Percentiles rank a stretch among this genome's conserved stretches.
Conservation (phyloP, 2,797 vertebrate genomes). For the Gallinago solitaria region DNA sequence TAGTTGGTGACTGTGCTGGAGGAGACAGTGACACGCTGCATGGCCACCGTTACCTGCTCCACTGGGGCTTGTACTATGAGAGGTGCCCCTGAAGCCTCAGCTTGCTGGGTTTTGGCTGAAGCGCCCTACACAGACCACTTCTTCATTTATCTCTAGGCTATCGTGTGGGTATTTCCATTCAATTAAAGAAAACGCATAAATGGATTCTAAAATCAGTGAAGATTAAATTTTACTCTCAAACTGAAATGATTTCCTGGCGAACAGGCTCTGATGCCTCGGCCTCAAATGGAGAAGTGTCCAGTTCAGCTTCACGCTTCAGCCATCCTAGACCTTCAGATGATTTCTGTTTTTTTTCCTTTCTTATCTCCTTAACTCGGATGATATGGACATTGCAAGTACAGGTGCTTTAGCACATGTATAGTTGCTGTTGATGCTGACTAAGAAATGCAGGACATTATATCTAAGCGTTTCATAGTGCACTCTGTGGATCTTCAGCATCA, state of each 20-base stretch:
- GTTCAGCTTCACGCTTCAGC: not conserved
- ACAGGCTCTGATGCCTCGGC: not conserved
- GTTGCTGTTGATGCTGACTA: not conserved
- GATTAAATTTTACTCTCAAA: not conserved
- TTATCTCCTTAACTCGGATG: not conserved
- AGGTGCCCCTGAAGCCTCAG: not conserved
- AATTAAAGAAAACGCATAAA: not conserved
- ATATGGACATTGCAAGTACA: not conserved
- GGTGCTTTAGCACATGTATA: not conserved
- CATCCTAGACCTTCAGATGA: not conserved
- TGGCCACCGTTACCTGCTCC: not conserved
- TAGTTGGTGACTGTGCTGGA: not conserved
- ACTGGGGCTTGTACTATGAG: not conserved
- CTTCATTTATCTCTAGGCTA: not conserved
- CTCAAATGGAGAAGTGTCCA: not conserved
- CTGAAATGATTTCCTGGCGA: not conserved
- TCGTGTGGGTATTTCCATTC: not conserved
- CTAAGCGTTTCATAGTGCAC: not conserved
- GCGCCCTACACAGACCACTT: not conserved
- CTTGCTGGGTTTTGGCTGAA: not conserved
- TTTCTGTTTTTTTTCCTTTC: not conserved
- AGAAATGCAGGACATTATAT: not conserved
- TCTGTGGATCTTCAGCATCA: too few relatives aligned
- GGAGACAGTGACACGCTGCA: fast-evolving
- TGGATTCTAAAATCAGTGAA: not conserved